phyloP scores from a whole-genome alignment of 2,797 vertebrate genomes.

The Macropodus opercularis region DNA sequence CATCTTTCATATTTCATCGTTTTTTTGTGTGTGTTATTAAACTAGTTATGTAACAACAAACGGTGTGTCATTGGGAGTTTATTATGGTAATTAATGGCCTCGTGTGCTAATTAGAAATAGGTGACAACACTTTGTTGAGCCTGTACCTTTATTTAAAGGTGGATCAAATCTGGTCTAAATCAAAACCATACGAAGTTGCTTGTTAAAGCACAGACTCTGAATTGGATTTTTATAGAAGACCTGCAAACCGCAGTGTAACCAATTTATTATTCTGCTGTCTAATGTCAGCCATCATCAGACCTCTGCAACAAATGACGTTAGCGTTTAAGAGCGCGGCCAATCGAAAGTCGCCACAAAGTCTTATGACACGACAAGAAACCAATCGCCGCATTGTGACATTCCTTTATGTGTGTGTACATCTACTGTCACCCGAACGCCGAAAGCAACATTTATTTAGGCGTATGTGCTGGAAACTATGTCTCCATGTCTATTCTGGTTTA shows the following conservation, averaged over 20 bases:
- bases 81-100: no score
- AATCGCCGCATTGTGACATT: slow-evolving; percentile 34
- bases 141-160: background rate
- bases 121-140: no score
- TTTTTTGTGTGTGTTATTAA: no score
- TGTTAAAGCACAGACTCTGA: no score
- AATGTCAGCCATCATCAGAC: slow-evolving; percentile 31
- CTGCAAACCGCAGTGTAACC: slow-evolving; percentile 11
- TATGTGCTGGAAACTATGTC: background rate
- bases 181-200: no score
- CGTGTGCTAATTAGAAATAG: background rate
- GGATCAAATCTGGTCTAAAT: background rate
- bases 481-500: background rate
- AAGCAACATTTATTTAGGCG: background rate
- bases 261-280: slow-evolving; percentile 25
- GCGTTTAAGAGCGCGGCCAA: slow-evolving; percentile 62
- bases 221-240: no score
- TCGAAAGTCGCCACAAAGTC: slow-evolving; percentile 40
- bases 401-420: slow-evolving; percentile 10
- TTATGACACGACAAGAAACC: slow-evolving; percentile 58
- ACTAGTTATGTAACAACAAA: no score
- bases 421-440: no score
- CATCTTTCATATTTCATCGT: no score
- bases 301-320: slow-evolving; percentile 80
- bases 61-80: no score